Conservation (phyloP, 2,797 vertebrate species). For the Spheniscus humboldti region DNA sequence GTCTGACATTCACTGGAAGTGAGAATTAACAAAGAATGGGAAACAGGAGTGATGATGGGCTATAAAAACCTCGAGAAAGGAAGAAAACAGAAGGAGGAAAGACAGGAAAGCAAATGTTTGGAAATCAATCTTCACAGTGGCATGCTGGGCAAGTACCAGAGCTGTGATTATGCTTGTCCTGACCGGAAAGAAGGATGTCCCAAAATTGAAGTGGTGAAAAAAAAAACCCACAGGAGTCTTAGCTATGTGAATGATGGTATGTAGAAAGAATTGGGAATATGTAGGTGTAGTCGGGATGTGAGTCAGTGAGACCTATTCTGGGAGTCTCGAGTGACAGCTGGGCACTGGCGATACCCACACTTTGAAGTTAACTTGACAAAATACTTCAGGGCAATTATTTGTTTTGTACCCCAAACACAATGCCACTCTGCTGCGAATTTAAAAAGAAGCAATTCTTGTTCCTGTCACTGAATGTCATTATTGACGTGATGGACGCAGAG, state of each 20-base stretch:
- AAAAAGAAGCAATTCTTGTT: neutral
- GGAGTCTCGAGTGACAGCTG: neutral
- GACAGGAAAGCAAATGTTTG: neutral
- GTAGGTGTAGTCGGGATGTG: neutral
- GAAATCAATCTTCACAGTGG: neutral
- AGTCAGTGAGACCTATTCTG: neutral
- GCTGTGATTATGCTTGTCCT: neutral
- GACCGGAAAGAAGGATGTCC: neutral
- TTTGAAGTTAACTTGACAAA: accelerated
- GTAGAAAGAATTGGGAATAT: neutral
- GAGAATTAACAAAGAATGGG: neutral
- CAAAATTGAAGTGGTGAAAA: neutral
- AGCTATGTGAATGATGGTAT: neutral
- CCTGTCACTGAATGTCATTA: neutral
- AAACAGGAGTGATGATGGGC: neutral
- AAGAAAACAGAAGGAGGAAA: neutral
- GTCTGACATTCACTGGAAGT: neutral
- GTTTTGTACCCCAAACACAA: neutral
- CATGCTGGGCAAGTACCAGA: neutral
- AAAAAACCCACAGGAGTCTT: neutral
- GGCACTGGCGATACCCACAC: neutral
- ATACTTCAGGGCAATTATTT: neutral
- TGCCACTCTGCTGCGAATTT: accelerated
- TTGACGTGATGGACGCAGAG: neutral
- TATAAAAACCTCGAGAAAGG: neutral